These are phyloP conservation scores for Ptychobarbus kaznakovi DNA, from an alignment of 2,797 vertebrate genomes.

Conservation along the genomic window DNA sequence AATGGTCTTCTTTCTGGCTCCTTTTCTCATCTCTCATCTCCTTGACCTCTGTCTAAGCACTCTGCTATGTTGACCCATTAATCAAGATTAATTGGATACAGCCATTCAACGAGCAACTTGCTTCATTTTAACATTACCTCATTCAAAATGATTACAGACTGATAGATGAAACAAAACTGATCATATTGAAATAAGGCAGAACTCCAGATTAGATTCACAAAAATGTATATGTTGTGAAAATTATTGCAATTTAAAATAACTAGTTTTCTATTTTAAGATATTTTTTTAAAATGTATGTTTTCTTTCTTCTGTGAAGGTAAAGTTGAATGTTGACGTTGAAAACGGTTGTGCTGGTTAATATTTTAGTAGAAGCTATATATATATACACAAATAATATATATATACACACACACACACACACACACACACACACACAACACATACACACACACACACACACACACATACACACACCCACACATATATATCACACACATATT, in stretches of 20 bases:
- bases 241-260: not conserved
- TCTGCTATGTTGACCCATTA: constrained; percentile 22
- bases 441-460: too few relatives aligned
- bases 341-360: too few relatives aligned
- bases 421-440: too few relatives aligned
- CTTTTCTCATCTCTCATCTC: constrained; percentile 10
- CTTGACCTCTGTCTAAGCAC: constrained; percentile 11
- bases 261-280: not conserved
- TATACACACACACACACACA: too few relatives aligned
- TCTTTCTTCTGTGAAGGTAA: too few relatives aligned
- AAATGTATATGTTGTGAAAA: not conserved
- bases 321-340: too few relatives aligned
- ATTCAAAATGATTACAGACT: constrained; percentile 21
- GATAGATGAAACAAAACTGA: constrained; percentile 3
- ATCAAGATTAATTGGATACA: constrained; percentile 31
- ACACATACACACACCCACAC: too few relatives aligned
- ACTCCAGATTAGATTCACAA: not conserved
- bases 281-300: too few relatives aligned
- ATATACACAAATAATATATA: too few relatives aligned
- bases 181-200: not conserved
- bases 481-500: too few relatives aligned
- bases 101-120: not conserved
- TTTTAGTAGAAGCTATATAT: too few relatives aligned
- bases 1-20: constrained; percentile 10
- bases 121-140: constrained; percentile 19